Evolutionary conservation across 37 sponge, comb jelly and placozoan species (phyloP), one percentile per base, ranked within the genome.

Genomic region (Trichoplax adhaerens): DNA sequence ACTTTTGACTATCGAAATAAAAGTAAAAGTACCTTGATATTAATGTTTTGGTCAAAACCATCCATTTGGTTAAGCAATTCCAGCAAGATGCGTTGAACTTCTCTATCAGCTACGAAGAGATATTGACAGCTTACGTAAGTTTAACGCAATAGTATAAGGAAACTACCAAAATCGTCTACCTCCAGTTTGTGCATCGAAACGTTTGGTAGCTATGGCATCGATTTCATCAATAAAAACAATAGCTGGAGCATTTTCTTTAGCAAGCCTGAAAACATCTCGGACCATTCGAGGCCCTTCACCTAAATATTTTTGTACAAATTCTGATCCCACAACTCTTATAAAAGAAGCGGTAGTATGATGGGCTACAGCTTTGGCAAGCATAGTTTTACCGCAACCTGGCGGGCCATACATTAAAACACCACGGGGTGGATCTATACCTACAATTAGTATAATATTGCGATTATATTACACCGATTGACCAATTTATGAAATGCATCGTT

Each of bases 171-270:
- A 29, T 5, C 46, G 8, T 81, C 48, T 2, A 87, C 88, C 88
- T 78, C 96, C 96, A 2, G 96, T 95, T 68, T 95, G 96, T 48
- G 96, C 96, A 77, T 95, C 96, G 72, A 95, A 95, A 63, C 96
- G 66, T 77, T 95, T 95, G 4, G 96, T 95, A 53, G 96, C 96
- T 57, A 95, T 95, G 57, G 96, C 96, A 78, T 95, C 96, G 66
- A 95, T 95, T 76, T 95, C 96, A 74, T 95, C 96, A 58, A 95
- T 95, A 78, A 95, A 95, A 48, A 95, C 90, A 66, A 95, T 95
- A 4, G 96, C 83, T 10, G 96, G 96, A 56, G 96, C 88, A 84
- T 95, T 95, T 83, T 95, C 96, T 59, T 80, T 87, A 50, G 96
- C 96, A 2, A 95, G 77, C 73, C 96, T 72, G 79, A 95, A 95